A percentile compares a stretch with the other conserved stretches of the same genome.
Evolutionary conservation across 2,797 vertebrate genomes (phyloP).

Genomic region (Holocentrus rufus): DNA sequence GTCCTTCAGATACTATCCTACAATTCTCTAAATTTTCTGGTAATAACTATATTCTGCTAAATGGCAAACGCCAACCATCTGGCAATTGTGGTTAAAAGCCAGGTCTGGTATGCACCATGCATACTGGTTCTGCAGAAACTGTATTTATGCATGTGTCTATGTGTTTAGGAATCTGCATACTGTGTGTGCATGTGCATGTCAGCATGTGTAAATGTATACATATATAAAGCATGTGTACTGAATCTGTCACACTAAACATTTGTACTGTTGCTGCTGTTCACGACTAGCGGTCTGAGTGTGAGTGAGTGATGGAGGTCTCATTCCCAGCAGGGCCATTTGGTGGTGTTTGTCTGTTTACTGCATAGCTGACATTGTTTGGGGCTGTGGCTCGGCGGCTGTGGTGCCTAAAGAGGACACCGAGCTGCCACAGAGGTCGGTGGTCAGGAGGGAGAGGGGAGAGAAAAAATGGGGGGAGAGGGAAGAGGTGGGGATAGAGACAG

Average conservation of each 20-base stretch:
- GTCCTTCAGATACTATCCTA: too few relatives aligned
- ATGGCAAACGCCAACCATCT: background rate
- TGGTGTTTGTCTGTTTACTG: constrained; percentile 81
- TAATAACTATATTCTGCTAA: background rate
- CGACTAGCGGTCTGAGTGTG: constrained; percentile 21
- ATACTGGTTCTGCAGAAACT: background rate
- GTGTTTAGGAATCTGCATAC: background rate
- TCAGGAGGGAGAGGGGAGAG: constrained; percentile 45
- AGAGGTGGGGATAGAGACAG: background rate
- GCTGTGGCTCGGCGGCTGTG: constrained; percentile 72
- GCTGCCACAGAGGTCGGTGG: constrained; percentile 65
- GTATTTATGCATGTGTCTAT: background rate
- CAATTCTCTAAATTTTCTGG: too few relatives aligned
- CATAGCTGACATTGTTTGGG: constrained; percentile 86
- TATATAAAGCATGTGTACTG: background rate
- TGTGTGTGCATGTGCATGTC: background rate
- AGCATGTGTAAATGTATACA: constrained; percentile 22
- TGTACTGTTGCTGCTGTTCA: constrained; percentile 43
- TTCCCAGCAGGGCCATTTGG: constrained; percentile 68
- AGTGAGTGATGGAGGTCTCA: constrained; percentile 54
- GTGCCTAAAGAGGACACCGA: constrained; percentile 71
- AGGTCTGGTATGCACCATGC: background rate
- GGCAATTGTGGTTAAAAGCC: background rate
- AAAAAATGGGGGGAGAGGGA: constrained; percentile 3
- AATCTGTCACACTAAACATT: constrained; percentile 22